Percentiles rank a stretch among this genome's conserved stretches.
These are phyloP conservation scores for Clistopyga incitator DNA, from an alignment of 2,888 invertebrate genomes.

Conservation along the genomic window DNA sequence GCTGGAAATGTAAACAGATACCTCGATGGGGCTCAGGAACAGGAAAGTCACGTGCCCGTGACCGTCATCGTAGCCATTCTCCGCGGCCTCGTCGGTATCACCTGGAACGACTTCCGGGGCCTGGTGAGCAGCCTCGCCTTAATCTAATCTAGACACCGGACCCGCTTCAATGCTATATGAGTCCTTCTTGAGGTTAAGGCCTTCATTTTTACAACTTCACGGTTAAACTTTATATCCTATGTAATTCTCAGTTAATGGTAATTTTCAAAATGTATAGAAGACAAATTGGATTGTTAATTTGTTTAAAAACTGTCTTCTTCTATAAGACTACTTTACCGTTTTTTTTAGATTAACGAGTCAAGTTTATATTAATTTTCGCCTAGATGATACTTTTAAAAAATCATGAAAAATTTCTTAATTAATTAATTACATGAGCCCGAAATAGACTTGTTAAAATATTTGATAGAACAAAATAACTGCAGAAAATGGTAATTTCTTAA, in stretches of 20 bases:
- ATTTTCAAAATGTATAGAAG: neutral
- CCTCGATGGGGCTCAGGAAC: slow-evolving; percentile 2
- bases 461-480: too few relatives aligned
- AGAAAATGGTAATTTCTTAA: too few relatives aligned
- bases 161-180: slow-evolving; percentile 26
- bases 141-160: slow-evolving; percentile 64
- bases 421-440: neutral
- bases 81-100: slow-evolving; percentile 43
- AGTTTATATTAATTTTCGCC: too few relatives aligned
- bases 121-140: slow-evolving; percentile 61
- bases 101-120: slow-evolving; percentile 66
- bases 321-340: too few relatives aligned
- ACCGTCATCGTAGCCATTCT: slow-evolving; percentile 30
- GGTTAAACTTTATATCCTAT: neutral
- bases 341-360: too few relatives aligned
- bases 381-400: neutral
- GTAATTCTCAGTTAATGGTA: neutral
- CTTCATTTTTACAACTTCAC: slow-evolving; percentile 9
- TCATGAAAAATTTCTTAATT: neutral
- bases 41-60: slow-evolving; percentile 22
- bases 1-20: slow-evolving; percentile 10
- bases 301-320: too few relatives aligned
- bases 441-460: too few relatives aligned
- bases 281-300: neutral
- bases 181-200: neutral